Evolutionary conservation across 1,140 invertebrate species (phyloP).

Genomic region (Drosophila littoralis): DNA sequence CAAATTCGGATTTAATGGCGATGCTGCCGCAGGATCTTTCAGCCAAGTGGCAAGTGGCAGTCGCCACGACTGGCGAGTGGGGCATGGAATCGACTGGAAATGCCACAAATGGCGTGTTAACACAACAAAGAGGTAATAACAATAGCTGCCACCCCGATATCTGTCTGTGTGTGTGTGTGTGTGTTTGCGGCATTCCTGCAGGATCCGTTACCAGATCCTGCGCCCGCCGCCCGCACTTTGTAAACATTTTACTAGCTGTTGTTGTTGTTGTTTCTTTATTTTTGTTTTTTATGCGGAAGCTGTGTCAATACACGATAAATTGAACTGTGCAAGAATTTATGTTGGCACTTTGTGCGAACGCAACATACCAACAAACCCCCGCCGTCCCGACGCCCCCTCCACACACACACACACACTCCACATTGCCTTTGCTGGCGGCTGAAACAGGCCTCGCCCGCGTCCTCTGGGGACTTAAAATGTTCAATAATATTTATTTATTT

Average conservation of each 20-base stretch:
- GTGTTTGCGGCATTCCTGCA: slow-evolving; percentile 45
- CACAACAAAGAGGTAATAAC: slow-evolving; percentile 82
- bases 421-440: slow-evolving; percentile 56
- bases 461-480: slow-evolving; percentile 77
- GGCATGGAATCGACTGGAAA: slow-evolving; percentile 64
- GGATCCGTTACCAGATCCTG: slow-evolving; percentile 21
- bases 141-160: slow-evolving; percentile 58
- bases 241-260: slow-evolving; percentile 72
- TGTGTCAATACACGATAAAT: slow-evolving; percentile 81
- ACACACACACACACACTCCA: slow-evolving; percentile 2
- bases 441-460: not conserved
- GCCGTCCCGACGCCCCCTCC: too few relatives aligned
- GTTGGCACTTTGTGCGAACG: slow-evolving; percentile 69
- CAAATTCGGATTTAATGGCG: slow-evolving; percentile 73
- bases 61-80: slow-evolving; percentile 5
- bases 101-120: slow-evolving; percentile 80
- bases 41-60: not conserved
- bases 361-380: slow-evolving; percentile 21
- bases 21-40: slow-evolving; percentile 25
- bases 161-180: slow-evolving; percentile 6
- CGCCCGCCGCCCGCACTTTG: slow-evolving; percentile 48
- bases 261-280: slow-evolving; percentile 28
- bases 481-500: slow-evolving; percentile 83
- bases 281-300: slow-evolving; percentile 63
- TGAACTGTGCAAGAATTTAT: slow-evolving; percentile 80